Percentiles rank a stretch among this genome's conserved stretches.
Conservation (phyloP, 2,888 invertebrate species). For the Stramonita haemastoma region DNA sequence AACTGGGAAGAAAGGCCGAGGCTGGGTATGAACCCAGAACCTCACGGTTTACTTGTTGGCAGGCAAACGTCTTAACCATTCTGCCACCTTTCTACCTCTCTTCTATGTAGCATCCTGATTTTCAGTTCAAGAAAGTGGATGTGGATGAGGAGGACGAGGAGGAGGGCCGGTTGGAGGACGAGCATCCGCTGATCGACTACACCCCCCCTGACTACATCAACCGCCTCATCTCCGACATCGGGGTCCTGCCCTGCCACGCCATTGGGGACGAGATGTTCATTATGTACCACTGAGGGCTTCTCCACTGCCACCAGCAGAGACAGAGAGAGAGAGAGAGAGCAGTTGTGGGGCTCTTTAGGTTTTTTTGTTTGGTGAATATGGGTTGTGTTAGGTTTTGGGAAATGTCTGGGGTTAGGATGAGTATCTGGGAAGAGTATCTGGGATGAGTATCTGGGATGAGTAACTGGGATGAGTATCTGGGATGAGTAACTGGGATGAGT, state of each 20-base stretch:
- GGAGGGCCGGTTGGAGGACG: conserved; percentile 63
- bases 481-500: too few relatives aligned
- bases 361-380: not conserved
- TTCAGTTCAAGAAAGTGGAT: conserved; percentile 17
- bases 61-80: too few relatives aligned
- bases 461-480: too few relatives aligned
- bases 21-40: too few relatives aligned
- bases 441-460: too few relatives aligned
- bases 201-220: conserved; percentile 96
- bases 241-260: conserved; percentile 96
- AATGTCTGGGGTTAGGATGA: not conserved
- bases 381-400: not conserved
- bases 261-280: conserved; percentile 98
- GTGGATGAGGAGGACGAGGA: not conserved
- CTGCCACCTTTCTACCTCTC: too few relatives aligned
- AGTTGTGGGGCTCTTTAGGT: not conserved
- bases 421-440: too few relatives aligned
- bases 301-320: too few relatives aligned
- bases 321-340: too few relatives aligned
- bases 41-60: too few relatives aligned
- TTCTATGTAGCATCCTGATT: not conserved
- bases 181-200: conserved; percentile 96
- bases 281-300: conserved; percentile 82
- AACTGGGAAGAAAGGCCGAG: too few relatives aligned
- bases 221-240: conserved; percentile 95